Conservation (phyloP, 2,113 vertebrate species). For the Gorsachius goisagi region DNA sequence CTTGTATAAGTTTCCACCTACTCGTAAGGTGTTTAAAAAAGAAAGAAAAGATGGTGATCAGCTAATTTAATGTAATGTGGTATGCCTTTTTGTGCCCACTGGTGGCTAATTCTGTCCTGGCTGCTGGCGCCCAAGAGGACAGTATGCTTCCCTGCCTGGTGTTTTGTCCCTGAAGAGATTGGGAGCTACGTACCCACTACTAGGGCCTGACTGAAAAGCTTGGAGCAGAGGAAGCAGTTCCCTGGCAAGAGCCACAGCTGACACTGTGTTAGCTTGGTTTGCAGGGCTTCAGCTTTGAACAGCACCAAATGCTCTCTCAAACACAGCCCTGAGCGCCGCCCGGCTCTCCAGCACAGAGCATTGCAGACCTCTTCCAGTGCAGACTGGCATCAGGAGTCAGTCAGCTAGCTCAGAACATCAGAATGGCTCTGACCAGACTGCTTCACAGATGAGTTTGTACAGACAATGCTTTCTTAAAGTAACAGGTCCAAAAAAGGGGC, state of each 20-base stretch:
- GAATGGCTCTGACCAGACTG: not conserved
- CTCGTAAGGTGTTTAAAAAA: not conserved
- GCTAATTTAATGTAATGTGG: not conserved
- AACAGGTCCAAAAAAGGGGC: not conserved
- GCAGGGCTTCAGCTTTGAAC: not conserved
- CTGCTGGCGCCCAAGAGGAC: not conserved
- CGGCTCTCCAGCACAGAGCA: not conserved
- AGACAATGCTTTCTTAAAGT: not conserved
- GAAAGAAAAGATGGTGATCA: not conserved
- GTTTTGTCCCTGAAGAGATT: not conserved
- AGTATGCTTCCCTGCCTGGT: not conserved
- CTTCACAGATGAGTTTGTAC: not conserved
- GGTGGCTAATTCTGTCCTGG: not conserved
- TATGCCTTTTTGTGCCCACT: not conserved
- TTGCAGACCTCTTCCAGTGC: not conserved
- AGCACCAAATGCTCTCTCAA: not conserved
- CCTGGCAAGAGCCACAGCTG: rapidly evolving
- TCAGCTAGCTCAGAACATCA: not conserved
- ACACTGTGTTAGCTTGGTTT: not conserved
- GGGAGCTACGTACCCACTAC: rapidly evolving
- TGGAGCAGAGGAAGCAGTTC: not conserved
- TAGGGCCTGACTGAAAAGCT: not conserved
- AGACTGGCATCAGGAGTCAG: not conserved
- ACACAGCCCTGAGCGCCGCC: not conserved
- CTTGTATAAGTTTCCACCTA: not conserved